Conservation (phyloP, 2,888 invertebrate species). For the Portevinia maculata region DNA sequence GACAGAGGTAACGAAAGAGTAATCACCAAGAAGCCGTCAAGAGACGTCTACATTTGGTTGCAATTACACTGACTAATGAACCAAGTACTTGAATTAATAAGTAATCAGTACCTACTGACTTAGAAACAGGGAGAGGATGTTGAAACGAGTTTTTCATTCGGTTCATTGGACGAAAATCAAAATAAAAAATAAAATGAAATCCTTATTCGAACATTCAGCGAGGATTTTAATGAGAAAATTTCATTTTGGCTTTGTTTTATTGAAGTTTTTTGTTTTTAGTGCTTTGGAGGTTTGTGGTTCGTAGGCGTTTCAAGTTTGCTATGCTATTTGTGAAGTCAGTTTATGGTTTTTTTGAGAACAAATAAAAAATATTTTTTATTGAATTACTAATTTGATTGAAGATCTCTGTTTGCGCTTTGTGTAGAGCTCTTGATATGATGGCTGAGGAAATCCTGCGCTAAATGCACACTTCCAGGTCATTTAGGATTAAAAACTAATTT, state of each 20-base stretch:
- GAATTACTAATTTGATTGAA: too few relatives aligned
- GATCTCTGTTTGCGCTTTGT: too few relatives aligned
- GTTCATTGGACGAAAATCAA: background rate
- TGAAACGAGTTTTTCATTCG: background rate
- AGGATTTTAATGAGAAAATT: conserved; percentile 31
- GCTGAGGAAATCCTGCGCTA: too few relatives aligned
- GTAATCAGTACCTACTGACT: conserved; percentile 33
- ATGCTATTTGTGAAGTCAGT: background rate
- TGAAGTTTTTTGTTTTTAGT: background rate
- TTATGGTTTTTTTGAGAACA: too few relatives aligned
- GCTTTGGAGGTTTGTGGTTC: conserved; percentile 1
- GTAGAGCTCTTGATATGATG: too few relatives aligned
- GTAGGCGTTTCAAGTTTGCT: background rate
- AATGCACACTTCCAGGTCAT: too few relatives aligned
- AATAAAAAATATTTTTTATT: too few relatives aligned
- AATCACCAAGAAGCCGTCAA: conserved; percentile 15
- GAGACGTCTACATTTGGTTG: conserved; percentile 24
- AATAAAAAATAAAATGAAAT: background rate
- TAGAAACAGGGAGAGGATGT: background rate
- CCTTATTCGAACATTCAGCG: conserved; percentile 1
- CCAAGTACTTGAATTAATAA: conserved; percentile 55
- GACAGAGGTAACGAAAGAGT: background rate
- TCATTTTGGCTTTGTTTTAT: conserved; percentile 11
- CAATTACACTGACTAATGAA: conserved; percentile 67
- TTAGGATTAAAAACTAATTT: too few relatives aligned